Evolutionary conservation across 2,888 invertebrate genomes (phyloP), one percentile per base, ranked within the genome.

Genomic region (Drosophila monieri): DNA sequence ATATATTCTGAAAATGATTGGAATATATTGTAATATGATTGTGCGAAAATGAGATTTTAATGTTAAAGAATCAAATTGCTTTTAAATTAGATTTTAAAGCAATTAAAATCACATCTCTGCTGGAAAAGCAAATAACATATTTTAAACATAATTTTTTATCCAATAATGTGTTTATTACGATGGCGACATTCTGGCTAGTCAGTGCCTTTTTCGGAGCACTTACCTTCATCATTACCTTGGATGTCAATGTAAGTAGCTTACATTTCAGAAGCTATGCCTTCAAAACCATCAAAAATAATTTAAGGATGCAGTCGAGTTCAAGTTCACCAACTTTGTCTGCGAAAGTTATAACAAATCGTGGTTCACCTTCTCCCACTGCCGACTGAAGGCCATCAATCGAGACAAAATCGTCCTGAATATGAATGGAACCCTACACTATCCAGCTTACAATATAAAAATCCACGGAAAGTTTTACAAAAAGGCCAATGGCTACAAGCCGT

Each of bases 301-400:
- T 37, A 6, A 37, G 37, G 37, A 37, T 14, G 37, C 37, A 12
- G 37, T 53, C 5, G 6, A 49, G 5, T 72, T 74, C 1, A 79
- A 77, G n/a, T 49, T 76, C 12, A 68, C 76, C 1, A 77, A 80
- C 44, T 46, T 48, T 4, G 25, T 37, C 0, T 80, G 80, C 21
- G 51, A 54, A 6, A 62, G 47, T 12, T 61, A 60, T 6, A 77
- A 79, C 3, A 21, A 66, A 39, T 57, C 72, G 0, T 77, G 73
- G 70, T 8, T 76, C 4, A 10, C 14, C 0, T 25, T 79, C 2
- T 15, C 71, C 12, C n/a, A 23, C 12, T 80, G 72, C 44, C 73
- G 77, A 0, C 2, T 76, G 2, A 65, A 52, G 15, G 76, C 73
- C 0, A 44, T 76, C 0, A 32, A 41, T 9, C 47, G 61, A 0